Percentiles rank a stretch among this genome's conserved stretches.
Conservation (phyloP, 2,797 vertebrate species). For the Sus cebifrons region DNA sequence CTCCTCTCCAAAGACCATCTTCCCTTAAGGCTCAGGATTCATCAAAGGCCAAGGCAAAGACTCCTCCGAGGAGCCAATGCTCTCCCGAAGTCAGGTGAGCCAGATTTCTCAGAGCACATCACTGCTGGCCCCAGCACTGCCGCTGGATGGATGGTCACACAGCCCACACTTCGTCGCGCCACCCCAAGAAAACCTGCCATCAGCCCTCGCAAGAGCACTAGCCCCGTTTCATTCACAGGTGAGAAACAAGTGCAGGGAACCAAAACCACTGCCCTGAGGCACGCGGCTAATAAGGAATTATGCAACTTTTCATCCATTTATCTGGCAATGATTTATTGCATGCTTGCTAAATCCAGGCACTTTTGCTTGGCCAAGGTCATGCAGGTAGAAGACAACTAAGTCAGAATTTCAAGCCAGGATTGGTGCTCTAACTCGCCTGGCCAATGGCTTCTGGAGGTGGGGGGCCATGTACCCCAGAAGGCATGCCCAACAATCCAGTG, state of each 20-base stretch:
- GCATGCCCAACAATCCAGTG: not conserved
- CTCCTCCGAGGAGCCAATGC: not conserved
- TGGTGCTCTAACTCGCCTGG: not conserved
- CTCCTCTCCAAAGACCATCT: not conserved
- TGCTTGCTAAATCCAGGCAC: not conserved
- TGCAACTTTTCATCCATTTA: not conserved
- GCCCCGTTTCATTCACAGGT: not conserved
- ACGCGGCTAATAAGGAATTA: not conserved
- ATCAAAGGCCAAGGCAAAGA: not conserved
- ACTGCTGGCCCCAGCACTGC: no score
- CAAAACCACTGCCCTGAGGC: not conserved
- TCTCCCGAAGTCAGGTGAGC: not conserved
- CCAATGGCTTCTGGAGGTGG: not conserved
- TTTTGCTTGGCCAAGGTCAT: not conserved
- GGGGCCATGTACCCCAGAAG: not conserved
- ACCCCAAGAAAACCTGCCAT: not conserved
- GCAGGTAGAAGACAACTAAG: not conserved
- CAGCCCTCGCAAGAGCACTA: no score
- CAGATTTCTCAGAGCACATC: not conserved
- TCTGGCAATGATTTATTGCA: not conserved
- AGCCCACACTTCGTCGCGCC: fast-evolving
- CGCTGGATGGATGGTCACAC: fast-evolving
- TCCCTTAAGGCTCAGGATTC: not conserved
- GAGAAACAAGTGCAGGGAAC: not conserved
- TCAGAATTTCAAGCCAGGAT: not conserved